Evolutionary conservation across 2,888 invertebrate genomes (phyloP), one percentile per base, ranked within the genome.

Genomic region (Phyllotreta striolata): DNA sequence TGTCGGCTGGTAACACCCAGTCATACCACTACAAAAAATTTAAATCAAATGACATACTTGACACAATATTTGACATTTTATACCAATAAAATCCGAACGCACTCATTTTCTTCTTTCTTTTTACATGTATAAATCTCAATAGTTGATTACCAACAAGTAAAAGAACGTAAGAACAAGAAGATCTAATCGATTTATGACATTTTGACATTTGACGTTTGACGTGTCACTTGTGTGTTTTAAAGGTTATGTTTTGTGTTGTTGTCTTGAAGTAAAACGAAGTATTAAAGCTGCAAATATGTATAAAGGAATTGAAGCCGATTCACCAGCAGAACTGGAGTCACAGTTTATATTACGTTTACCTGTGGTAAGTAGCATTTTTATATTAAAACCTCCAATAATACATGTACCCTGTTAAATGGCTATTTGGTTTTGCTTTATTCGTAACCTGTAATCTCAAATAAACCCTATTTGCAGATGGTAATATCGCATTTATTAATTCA

Each of bases 311-410:
- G 69, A 70, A 63, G 10, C 59, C 41, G 68, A 68, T 34, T 49
- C 65, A 9, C 77, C 77, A 24, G 76, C 77, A 6, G 80, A 81
- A 61, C 69, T 81, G 47, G 81, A 81, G 68, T 79, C 77, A 0
- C 81, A 81, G 64, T 80, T 80, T 69, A 74, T 81, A 61, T 66
- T 81, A 40, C 76, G 81, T 37, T 67, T 81, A 64, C 81, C 80
- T 13, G 40, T 67, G 55, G 78, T 77, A 72, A 64, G 70, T 67
- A 64, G 9, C 58, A 7, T 55, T 24, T 24, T 24, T 24, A 24
- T 24, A 24, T 24, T 24, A 4, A 24, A 24, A 24, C 24, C 24
- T 24, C 24, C 24, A 24, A 4, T 24, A 24, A 24, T 24, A 24
- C 24, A 1, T 24, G 4, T n/a, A n/a, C n/a, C n/a, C n/a, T n/a